Evolutionary conservation across 2,797 vertebrate species (phyloP).

Genomic region (Urocyon cinereoargenteus): DNA sequence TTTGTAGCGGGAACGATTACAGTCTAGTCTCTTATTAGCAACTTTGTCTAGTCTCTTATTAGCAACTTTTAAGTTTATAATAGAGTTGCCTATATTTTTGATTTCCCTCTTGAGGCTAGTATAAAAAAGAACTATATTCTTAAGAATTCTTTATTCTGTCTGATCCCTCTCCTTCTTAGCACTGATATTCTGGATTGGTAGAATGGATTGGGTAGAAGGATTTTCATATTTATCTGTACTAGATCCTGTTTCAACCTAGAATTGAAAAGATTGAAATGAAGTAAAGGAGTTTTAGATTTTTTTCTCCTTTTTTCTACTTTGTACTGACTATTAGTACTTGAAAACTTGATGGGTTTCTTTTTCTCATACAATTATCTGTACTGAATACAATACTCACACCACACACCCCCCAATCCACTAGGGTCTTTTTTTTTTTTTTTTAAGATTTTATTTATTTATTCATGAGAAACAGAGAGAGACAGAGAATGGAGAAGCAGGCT

Average conservation of each 20-base stretch:
- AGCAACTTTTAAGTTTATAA: background rate
- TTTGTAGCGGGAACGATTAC: background rate
- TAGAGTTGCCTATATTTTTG: background rate
- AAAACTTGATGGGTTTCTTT: background rate
- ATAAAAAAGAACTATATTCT: background rate
- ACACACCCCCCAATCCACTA: background rate
- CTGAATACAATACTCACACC: background rate
- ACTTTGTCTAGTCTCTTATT: too few species aligned
- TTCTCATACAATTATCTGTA: background rate
- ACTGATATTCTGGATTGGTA: background rate
- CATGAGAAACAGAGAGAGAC: too few species aligned
- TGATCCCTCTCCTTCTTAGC: background rate
- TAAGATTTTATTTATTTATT: too few species aligned
- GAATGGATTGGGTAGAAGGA: background rate
- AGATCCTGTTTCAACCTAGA: background rate
- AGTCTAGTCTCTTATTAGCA: background rate
- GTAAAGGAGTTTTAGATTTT: conserved; percentile 1
- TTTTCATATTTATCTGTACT: background rate
- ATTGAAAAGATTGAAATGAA: conserved; percentile 8
- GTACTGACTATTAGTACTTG: background rate
- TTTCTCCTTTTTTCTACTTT: background rate
- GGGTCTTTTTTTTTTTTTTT: too few species aligned
- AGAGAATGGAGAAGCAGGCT: too few species aligned
- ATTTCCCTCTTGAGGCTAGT: background rate
- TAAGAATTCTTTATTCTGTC: background rate